phyloP scores from a whole-genome alignment of 2,888 invertebrate genomes.

The Ctena decussata region DNA sequence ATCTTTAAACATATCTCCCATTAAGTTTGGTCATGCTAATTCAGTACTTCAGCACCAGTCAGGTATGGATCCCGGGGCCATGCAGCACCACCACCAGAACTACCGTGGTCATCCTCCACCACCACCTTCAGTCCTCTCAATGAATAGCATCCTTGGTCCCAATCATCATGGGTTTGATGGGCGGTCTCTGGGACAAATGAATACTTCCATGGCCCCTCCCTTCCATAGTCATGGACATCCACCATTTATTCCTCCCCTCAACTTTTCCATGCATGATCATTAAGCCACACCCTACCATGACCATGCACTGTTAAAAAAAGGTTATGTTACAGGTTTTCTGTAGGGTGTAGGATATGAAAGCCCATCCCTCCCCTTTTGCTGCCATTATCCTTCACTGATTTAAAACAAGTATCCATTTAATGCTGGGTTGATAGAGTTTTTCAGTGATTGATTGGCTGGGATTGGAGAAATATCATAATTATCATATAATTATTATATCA shows the following conservation, averaged over 20 bases:
- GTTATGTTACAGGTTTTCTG: no score
- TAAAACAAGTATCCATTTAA: no score
- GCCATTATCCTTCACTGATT: no score
- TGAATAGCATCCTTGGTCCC: slow-evolving; percentile 86
- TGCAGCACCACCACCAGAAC: slow-evolving; percentile 83
- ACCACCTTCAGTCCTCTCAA: slow-evolving; percentile 81
- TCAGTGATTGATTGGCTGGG: no score
- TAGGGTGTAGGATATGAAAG: no score
- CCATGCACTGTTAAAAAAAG: no score
- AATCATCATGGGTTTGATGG: slow-evolving; percentile 86
- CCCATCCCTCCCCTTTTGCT: no score
- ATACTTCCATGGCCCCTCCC: slow-evolving; percentile 82
- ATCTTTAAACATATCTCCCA: slow-evolving; percentile 84
- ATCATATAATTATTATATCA: no score
- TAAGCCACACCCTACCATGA: background rate
- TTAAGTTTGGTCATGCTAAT: slow-evolving; percentile 85
- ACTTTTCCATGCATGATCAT: slow-evolving; percentile 85
- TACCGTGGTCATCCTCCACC: slow-evolving; percentile 82
- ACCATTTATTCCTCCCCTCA: slow-evolving; percentile 84
- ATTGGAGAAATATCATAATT: no score
- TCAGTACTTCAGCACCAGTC: slow-evolving; percentile 77
- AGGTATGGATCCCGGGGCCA: slow-evolving; percentile 80
- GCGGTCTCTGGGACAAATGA: slow-evolving; percentile 71
- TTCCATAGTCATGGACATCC: slow-evolving; percentile 83
- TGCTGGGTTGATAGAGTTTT: no score